Base-by-base conservation (phyloP, 1,140 invertebrate species). In the Triops longicaudatus region DNA sequence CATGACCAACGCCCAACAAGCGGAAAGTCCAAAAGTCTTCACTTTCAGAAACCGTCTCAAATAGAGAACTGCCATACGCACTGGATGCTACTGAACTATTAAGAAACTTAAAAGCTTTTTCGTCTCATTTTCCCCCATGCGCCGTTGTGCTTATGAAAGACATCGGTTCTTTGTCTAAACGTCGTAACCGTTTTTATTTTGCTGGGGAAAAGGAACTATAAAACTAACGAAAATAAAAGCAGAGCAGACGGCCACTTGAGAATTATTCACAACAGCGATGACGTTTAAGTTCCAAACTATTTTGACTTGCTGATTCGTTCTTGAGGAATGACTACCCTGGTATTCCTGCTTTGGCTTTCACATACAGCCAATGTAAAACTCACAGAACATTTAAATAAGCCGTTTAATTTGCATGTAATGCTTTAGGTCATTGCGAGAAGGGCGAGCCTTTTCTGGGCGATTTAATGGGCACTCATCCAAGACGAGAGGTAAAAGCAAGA, bases 391-490 rank as follows among this genome's bases (percentile, higher is more conserved):
- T 63, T 63, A 22, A 63, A 63, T 63, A 63, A 63, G 50, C 14
- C 50, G 50, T 17, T 22, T 63, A 14, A 63, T 63, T 63, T 63
- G 50, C 50, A 63, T 63, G 50, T 7, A 63, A 63, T 63, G 50
- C 17, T 63, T 63, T 63, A 14, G 50, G 50, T 63, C 50, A 63
- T 63, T 63, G 50, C 50, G 22, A 63, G 50, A 17, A 6, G 50
- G 17, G 22, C 50, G 17, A 63, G 22, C 50, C 50, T 9, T 63
- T 63, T 63, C 50, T 63, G 14, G 31, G 50, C 50, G 17, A 63
- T 63, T 63, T n/a, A 63, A 22, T 63, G 50, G 50, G 50, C 50
- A 63, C 50, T 63, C 50, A 63, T 63, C 50, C 50, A 63, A 17
- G 50, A 63, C 50, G 50, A 63, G 14, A 22, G 31, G 31, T 37